These are phyloP conservation scores for Dione vanillae DNA, from an alignment of 2,888 invertebrate genomes.

Conservation along the genomic window DNA sequence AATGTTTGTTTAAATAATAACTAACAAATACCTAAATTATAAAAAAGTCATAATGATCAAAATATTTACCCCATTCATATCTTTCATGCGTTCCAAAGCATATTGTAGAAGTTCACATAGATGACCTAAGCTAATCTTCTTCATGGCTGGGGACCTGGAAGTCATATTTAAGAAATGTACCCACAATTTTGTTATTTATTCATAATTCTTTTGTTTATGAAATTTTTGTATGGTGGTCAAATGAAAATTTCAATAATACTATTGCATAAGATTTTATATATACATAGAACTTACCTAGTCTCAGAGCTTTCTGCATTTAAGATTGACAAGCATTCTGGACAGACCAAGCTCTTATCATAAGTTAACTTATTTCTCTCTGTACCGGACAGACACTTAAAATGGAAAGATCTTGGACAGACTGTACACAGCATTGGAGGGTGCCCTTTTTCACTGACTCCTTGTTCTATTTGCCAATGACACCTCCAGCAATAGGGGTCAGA, in stretches of 20 bases:
- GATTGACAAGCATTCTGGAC: constrained; percentile 92
- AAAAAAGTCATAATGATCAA: not conserved
- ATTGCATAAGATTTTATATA: no score
- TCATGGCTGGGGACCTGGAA: constrained; percentile 87
- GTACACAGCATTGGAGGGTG: constrained; percentile 86
- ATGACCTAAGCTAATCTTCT: constrained; percentile 88
- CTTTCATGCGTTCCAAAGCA: constrained; percentile 92
- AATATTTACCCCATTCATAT: constrained; percentile 88
- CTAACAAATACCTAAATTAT: not conserved
- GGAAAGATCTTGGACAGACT: constrained; percentile 93
- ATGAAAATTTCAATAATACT: no score
- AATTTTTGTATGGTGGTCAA: no score
- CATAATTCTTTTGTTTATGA: not conserved
- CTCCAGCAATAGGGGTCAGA: constrained; percentile 95
- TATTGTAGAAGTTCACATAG: constrained; percentile 91
- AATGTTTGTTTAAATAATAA: not conserved
- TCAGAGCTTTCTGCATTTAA: constrained; percentile 89
- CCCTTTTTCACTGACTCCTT: constrained; percentile 66
- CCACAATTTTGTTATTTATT: not conserved
- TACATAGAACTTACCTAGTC: constrained; percentile 79
- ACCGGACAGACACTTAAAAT: constrained; percentile 88
- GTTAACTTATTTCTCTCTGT: constrained; percentile 75
- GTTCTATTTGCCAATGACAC: constrained; percentile 90
- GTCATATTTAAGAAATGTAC: not conserved
- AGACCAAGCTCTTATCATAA: constrained; percentile 87